Conservation (phyloP, 2,888 invertebrate species). For the Nomada fabriciana region DNA sequence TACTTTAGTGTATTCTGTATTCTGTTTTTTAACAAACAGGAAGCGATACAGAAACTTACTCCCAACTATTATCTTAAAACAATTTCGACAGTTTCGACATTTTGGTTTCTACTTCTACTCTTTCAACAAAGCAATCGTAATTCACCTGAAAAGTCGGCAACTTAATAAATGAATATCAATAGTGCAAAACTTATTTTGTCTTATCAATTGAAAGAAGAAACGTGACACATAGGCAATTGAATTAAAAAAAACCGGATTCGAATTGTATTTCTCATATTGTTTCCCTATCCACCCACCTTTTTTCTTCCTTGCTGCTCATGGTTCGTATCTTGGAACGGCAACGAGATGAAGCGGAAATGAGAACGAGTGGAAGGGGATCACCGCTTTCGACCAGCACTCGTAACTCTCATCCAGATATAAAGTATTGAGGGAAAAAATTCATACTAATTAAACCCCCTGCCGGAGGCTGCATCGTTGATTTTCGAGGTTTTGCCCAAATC, state of each 20-base stretch:
- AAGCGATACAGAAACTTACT: too few relatives aligned
- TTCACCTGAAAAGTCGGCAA: too few relatives aligned
- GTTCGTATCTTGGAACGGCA: background rate
- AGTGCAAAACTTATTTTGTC: too few relatives aligned
- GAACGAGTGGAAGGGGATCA: constrained; percentile 4
- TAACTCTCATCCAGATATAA: constrained; percentile 45
- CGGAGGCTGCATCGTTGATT: constrained; percentile 24
- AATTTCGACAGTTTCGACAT: too few relatives aligned
- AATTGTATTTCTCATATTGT: background rate
- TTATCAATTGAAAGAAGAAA: background rate
- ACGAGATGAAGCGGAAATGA: too few relatives aligned
- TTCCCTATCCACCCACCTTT: background rate
- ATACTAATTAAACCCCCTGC: constrained; percentile 43
- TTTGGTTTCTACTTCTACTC: too few relatives aligned
- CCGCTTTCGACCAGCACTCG: constrained; percentile 22
- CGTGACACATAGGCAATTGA: background rate
- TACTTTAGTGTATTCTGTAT: too few relatives aligned
- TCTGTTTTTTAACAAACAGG: too few relatives aligned
- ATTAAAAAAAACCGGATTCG: background rate
- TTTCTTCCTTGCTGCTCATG: background rate
- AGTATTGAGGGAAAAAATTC: constrained; percentile 33
- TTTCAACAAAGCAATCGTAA: too few relatives aligned
- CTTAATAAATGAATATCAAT: too few relatives aligned
- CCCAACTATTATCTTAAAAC: too few relatives aligned
- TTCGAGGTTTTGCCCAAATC: constrained; percentile 32